Evolutionary conservation across 2,888 invertebrate genomes (phyloP).

Genomic region (Platypus cylindrus): DNA sequence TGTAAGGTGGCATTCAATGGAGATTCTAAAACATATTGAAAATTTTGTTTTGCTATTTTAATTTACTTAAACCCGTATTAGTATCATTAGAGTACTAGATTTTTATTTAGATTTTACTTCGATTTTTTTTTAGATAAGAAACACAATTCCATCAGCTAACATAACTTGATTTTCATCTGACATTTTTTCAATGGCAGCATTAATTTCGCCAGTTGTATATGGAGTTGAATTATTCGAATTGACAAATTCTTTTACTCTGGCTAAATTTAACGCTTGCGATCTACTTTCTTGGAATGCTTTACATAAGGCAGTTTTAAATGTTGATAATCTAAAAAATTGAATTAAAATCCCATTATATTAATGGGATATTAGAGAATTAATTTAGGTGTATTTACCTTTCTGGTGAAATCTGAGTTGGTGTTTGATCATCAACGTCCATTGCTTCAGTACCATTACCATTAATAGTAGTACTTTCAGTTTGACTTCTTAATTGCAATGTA

Average conservation of each 20-base stretch:
- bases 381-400: constrained; percentile 19
- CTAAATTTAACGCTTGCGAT: constrained; percentile 58
- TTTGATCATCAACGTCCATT: constrained; percentile 23
- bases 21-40: too few relatives aligned
- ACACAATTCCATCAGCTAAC: constrained; percentile 74
- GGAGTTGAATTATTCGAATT: constrained; percentile 46
- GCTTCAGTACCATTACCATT: constrained; percentile 17
- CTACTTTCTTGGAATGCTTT: constrained; percentile 66
- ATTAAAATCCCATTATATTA: not conserved
- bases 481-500: too few relatives aligned
- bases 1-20: too few relatives aligned
- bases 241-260: constrained; percentile 50
- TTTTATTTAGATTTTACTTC: too few relatives aligned
- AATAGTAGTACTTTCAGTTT: constrained; percentile 5
- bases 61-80: too few relatives aligned
- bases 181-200: constrained; percentile 70
- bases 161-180: constrained; percentile 84
- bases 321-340: constrained; percentile 37
- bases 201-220: constrained; percentile 58
- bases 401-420: constrained; percentile 18
- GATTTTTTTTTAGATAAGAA: constrained; percentile 64
- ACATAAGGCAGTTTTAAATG: constrained; percentile 62
- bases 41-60: too few relatives aligned
- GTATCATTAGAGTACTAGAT: too few relatives aligned
- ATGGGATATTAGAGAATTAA: not conserved